Percentiles rank a stretch among this genome's conserved stretches.
These are phyloP conservation scores for Morone chrysops DNA, from an alignment of 2,113 vertebrate genomes.

Conservation along the genomic window DNA sequence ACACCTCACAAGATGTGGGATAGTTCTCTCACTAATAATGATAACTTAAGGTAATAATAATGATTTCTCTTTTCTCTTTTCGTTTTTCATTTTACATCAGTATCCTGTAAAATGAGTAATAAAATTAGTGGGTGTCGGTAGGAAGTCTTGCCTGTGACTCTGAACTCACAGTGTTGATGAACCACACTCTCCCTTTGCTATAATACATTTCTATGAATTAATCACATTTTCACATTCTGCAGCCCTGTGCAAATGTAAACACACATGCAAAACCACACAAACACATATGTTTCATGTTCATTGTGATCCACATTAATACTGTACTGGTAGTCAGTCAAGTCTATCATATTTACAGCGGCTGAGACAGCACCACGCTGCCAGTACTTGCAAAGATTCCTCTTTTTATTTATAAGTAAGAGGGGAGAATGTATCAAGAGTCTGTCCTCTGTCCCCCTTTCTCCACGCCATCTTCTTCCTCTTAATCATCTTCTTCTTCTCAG, in stretches of 20 bases:
- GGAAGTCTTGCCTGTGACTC: conserved; percentile 25
- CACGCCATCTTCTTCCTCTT: not conserved
- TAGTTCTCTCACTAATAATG: conserved; percentile 23
- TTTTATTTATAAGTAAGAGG: conserved; percentile 13
- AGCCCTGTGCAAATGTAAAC: conserved; percentile 65
- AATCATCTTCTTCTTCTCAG: conserved; percentile 33
- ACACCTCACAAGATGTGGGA: conserved; percentile 37
- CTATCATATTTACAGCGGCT: conserved; percentile 60
- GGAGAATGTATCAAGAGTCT: not conserved
- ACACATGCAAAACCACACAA: conserved; percentile 49
- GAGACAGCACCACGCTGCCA: conserved; percentile 32
- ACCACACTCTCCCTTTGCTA: conserved; percentile 53
- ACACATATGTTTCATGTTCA: conserved; percentile 32
- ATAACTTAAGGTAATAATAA: conserved; percentile 54
- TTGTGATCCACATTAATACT: conserved; percentile 55
- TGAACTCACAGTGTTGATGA: conserved; percentile 43
- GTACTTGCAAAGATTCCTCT: conserved; percentile 25
- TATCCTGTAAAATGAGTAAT: conserved; percentile 16
- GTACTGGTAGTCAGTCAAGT: conserved; percentile 42
- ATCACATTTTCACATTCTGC: conserved; percentile 48
- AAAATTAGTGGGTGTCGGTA: conserved; percentile 15
- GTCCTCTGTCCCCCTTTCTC: not conserved
- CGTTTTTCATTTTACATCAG: conserved; percentile 22
- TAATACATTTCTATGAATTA: conserved; percentile 15
- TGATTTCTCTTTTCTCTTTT: not conserved